phyloP scores from a whole-genome alignment of 1,140 invertebrate species.

The Drosophila orena region DNA sequence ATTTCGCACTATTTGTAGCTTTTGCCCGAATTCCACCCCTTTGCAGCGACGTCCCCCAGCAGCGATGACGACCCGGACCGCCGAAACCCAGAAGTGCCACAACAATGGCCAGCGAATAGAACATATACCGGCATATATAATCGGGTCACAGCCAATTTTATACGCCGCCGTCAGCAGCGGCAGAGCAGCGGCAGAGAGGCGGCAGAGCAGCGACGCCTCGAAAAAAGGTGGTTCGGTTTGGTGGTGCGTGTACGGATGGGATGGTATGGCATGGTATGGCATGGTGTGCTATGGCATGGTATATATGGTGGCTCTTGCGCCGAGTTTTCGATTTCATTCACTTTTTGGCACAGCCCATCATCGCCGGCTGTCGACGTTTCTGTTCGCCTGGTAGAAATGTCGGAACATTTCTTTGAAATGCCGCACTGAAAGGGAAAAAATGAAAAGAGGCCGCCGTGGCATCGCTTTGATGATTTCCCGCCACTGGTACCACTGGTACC shows the following conservation, averaged over 20 bases:
- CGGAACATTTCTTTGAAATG: constrained; percentile 83
- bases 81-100: background rate
- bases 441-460: constrained; percentile 67
- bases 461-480: constrained; percentile 81
- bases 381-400: constrained; percentile 77
- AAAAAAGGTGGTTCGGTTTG: constrained; percentile 45
- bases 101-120: constrained; percentile 37
- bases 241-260: constrained; percentile 30
- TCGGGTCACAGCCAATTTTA: constrained; percentile 80
- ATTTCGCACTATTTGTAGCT: constrained; percentile 3
- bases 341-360: constrained; percentile 77
- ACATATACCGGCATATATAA: constrained; percentile 56
- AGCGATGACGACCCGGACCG: constrained; percentile 7
- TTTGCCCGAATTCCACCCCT: constrained; percentile 23
- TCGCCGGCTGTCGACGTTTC: constrained; percentile 49
- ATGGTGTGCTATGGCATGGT: constrained; percentile 3
- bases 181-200: constrained; percentile 18
- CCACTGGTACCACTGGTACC: constrained; percentile 42
- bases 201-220: constrained; percentile 24
- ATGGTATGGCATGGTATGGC: constrained; percentile 19
- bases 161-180: constrained; percentile 47
- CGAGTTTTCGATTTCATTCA: constrained; percentile 71
- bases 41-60: constrained; percentile 17
- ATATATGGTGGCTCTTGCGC: constrained; percentile 23
- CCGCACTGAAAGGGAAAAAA: constrained; percentile 66